Base-by-base conservation (phyloP, 2,888 invertebrate genomes). In the Xestia ashworthii region DNA sequence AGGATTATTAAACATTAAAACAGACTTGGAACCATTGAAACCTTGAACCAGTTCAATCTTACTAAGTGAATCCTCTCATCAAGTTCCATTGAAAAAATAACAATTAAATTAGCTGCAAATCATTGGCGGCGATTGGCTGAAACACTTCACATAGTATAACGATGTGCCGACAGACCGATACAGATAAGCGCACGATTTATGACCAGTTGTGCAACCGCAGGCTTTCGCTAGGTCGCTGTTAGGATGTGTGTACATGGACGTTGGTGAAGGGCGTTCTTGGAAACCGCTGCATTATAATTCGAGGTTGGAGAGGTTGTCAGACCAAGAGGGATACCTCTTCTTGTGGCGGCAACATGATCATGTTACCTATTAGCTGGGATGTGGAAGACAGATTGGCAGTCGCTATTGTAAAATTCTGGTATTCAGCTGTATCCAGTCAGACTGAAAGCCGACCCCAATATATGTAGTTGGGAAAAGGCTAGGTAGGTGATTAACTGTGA, bases 121-220 rank as follows among this genome's bases (percentile, higher is more conserved):
- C 60, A 70, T 60, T 58, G 68, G 16, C 9, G 19, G 5, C 44
- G 19, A 75, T 81, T 71, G 25, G 41, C 62, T 68, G 38, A 44
- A 71, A 60, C 53, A 48, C 67, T 70, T n/a, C 46, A 67, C 38
- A 78, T 41, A 62, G 44, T 6, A 46, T 79, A 86, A 75, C 76
- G 76, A 81, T 58, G 77, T 86, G 73, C 82, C 74, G 82, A 84
- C 74, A 84, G 69, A 74, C 76, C 83, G 78, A 76, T 81, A 78
- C 68, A 79, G 79, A 82, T 83, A 84, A 86, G 80, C 67, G 81
- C 80, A 74, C 83, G 81, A 82, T 84, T 87, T 82, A 89, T 89
- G 84, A 73, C 76, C 79, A 32, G 19, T 89, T 90, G 88, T 81
- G 88, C 77, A 85, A 88, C 76, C 77, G 83, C 81, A 81, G 74